Conservation (phyloP, 92 coral and sea anemone species). For the Umimayanthus chanpuru region DNA sequence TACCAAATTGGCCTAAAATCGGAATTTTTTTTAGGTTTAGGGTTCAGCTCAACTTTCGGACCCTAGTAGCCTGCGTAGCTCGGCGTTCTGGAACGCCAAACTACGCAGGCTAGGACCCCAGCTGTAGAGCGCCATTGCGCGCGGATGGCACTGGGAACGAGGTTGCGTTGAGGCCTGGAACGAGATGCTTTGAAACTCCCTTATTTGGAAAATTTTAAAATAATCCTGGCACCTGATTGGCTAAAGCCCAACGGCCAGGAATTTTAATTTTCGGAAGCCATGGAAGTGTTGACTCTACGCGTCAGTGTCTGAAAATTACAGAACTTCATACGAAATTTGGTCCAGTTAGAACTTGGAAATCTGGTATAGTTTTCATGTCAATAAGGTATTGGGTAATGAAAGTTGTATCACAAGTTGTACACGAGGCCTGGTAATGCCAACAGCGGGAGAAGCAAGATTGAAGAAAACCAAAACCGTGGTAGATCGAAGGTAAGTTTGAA, state of each 20-base stretch:
- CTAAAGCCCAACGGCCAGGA: constrained; percentile 36
- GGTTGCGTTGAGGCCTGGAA: not conserved
- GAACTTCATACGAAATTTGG: not conserved
- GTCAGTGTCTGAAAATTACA: not conserved
- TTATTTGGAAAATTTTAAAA: constrained; percentile 32
- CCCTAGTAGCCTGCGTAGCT: too few relatives aligned
- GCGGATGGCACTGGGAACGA: too few relatives aligned
- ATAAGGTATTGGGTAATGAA: constrained; percentile 17
- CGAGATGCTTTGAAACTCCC: not conserved
- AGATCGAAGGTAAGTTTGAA: constrained; percentile 22
- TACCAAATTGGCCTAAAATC: too few relatives aligned
- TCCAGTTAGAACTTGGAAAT: not conserved
- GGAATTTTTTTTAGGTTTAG: too few relatives aligned
- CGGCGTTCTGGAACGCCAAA: too few relatives aligned
- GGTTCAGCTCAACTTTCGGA: too few relatives aligned
- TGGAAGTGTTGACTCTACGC: constrained; percentile 39
- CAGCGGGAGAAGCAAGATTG: constrained; percentile 48
- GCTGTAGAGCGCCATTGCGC: too few relatives aligned
- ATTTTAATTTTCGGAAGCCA: constrained; percentile 46
- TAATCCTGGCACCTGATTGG: constrained; percentile 8
- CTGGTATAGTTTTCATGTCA: constrained; percentile 2
- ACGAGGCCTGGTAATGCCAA: constrained; percentile 35
- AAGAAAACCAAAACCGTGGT: constrained; percentile 11
- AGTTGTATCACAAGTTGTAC: constrained; percentile 2
- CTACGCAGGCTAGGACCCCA: too few relatives aligned